A percentile compares a stretch with the other conserved stretches of the same genome.
Evolutionary conservation across 1,140 invertebrate species (phyloP).

Genomic region (Aphidius ervi): DNA sequence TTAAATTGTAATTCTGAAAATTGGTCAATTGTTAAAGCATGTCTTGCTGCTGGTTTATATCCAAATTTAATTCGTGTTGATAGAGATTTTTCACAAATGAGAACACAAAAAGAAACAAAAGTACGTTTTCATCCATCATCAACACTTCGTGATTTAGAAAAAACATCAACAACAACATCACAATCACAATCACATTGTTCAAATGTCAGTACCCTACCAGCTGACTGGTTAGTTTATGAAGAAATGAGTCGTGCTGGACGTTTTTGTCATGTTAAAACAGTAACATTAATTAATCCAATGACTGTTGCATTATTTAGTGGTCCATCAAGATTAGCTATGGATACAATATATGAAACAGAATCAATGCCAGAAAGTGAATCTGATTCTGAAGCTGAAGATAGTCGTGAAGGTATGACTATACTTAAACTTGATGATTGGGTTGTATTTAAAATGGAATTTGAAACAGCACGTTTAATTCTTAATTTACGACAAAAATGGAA

Average conservation of each 20-base stretch:
- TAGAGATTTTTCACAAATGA: slow-evolving; percentile 54
- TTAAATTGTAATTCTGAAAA: slow-evolving; percentile 81
- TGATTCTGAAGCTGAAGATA: slow-evolving; percentile 62
- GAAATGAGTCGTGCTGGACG: slow-evolving; percentile 68
- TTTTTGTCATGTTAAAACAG: slow-evolving; percentile 66
- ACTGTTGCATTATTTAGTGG: slow-evolving; percentile 78
- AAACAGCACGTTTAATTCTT: slow-evolving; percentile 64
- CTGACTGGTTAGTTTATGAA: slow-evolving; percentile 82
- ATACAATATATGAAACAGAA: slow-evolving; percentile 57
- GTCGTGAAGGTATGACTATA: slow-evolving; percentile 59
- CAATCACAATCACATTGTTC: slow-evolving; percentile 40
- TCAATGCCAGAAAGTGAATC: slow-evolving; percentile 52
- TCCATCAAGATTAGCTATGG: slow-evolving; percentile 62
- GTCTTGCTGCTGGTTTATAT: slow-evolving; percentile 80
- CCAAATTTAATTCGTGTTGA: slow-evolving; percentile 78
- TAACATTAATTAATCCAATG: slow-evolving; percentile 74
- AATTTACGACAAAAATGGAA: slow-evolving; percentile 77
- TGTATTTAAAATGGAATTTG: slow-evolving; percentile 66
- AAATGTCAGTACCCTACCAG: slow-evolving; percentile 58
- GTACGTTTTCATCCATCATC: slow-evolving; percentile 74
- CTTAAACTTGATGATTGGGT: slow-evolving; percentile 77
- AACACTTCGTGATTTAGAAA: slow-evolving; percentile 57
- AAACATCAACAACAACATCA: slow-evolving; percentile 40
- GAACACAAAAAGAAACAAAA: slow-evolving; percentile 61
- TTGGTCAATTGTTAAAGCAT: slow-evolving; percentile 90